Evolutionary conservation across 2,888 invertebrate species (phyloP), one percentile per base, ranked within the genome.

Genomic region (Lasioglossum lativentre): DNA sequence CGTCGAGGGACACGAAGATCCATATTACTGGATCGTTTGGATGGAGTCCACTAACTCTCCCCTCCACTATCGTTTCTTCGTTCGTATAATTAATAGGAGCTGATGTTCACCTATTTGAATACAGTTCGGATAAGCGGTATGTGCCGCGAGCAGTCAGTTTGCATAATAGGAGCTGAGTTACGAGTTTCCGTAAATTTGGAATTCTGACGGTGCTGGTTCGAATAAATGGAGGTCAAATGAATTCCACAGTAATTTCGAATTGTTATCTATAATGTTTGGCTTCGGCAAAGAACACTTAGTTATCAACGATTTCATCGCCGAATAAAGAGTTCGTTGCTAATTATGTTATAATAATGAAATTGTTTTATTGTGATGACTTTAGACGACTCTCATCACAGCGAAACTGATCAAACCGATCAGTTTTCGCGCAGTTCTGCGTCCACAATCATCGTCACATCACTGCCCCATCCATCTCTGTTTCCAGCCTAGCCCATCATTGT

Each of bases 391-490:
- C 10, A 0, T 59, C 27, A 3, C 59, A 59, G 59, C 59, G 59
- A 56, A 47, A 4, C 47, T 3, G 47, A 16, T 34, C 6, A 12
- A 30, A 68, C 38, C 23, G 40, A 38, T 30, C 12, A 59, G 27
- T 27, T 40, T 70, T 23, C 68, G 38, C n/a, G 16, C 16, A 14
- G 16, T 74, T 74, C 59, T 16, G 30, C 23, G 68, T 59, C 42
- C 30, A 47, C 23, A 45, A 78, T 78, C 72, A 19, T 59, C 59
- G 71, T 16, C 16, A 34, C 63, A 40, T 63, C 52, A 75, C 75
- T 42, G 56, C 56, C 34, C 52, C 12, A 66, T 75, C 66, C 56
- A 81, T 82, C 56, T 16, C 66, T 19, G 70, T 27, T n/a, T 59
- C 70, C 84, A 6, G 74, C 47, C 19, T 30, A 10, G 80, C 16